phyloP scores from a whole-genome alignment of 37 sponge, comb jelly and placozoan genomes.

The Theonella swinhoei region DNA sequence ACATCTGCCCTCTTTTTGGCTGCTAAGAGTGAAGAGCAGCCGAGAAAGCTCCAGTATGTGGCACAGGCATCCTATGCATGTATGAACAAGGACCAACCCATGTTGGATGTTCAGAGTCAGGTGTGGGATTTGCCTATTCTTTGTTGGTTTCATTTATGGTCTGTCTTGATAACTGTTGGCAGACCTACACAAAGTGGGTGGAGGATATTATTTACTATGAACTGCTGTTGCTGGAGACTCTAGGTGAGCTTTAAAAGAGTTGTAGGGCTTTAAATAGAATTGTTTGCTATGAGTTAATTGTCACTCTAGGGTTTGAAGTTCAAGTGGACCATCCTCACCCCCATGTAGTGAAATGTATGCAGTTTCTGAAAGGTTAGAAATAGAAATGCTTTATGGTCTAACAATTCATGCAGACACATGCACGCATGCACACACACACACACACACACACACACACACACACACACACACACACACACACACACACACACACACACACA shows the following conservation, averaged over 20 bases:
- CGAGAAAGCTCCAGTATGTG: slow-evolving; percentile 85
- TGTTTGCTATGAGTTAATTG: not conserved
- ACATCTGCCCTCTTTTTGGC: slow-evolving; percentile 90
- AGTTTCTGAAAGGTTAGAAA: slow-evolving; percentile 80
- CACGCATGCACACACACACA: not conserved
- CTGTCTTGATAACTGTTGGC: not conserved
- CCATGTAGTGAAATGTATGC: slow-evolving; percentile 84
- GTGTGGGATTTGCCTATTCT: slow-evolving; percentile 27
- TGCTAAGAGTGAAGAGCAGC: slow-evolving; percentile 96
- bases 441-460: slow-evolving; percentile 1
- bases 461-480: slow-evolving; percentile 23
- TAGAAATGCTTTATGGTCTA: not conserved
- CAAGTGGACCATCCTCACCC: slow-evolving; percentile 92
- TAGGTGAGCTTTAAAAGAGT: slow-evolving; percentile 57
- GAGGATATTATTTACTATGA: slow-evolving; percentile 82
- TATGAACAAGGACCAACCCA: slow-evolving; percentile 59
- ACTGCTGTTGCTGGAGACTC: slow-evolving; percentile 80
- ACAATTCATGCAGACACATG: not conserved
- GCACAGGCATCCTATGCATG: slow-evolving; percentile 69
- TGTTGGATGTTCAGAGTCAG: slow-evolving; percentile 56
- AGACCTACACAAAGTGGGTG: slow-evolving; percentile 66
- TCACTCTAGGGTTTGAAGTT: slow-evolving; percentile 88
- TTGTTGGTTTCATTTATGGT: not conserved
- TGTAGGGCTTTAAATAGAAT: slow-evolving; percentile 29
- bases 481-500: slow-evolving; percentile 10